Percentiles rank a stretch among this genome's conserved stretches.
Evolutionary conservation across 2,888 invertebrate genomes (phyloP).

Genomic region (Alloplasta piceator): DNA sequence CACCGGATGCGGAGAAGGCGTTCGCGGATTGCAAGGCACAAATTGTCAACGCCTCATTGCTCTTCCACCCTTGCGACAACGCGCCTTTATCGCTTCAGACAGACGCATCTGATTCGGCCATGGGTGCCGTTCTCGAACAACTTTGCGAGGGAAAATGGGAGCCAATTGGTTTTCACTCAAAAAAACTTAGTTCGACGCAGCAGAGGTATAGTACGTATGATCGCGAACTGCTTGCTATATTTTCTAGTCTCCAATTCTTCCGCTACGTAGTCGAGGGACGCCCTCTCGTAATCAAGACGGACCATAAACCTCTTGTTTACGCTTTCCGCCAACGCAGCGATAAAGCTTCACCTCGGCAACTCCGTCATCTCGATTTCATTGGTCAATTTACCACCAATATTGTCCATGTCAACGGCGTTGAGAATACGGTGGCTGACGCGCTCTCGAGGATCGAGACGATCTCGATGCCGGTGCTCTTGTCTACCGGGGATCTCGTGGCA

Average conservation of each 20-base stretch:
- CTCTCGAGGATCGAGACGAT: conserved; percentile 58
- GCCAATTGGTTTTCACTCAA: conserved; percentile 31
- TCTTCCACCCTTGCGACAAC: not conserved
- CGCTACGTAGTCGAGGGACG: conserved; percentile 13
- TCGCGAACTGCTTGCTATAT: too few species aligned
- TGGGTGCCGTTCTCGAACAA: conserved; percentile 39
- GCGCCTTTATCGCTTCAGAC: conserved; percentile 34
- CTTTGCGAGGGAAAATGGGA: not conserved
- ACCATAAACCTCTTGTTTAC: conserved; percentile 42
- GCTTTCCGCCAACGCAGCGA: conserved; percentile 31
- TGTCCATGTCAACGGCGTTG: conserved; percentile 55
- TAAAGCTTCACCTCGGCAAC: conserved; percentile 28
- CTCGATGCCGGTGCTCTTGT: conserved; percentile 54
- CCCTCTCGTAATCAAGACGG: conserved; percentile 29
- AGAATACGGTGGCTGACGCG: conserved; percentile 66
- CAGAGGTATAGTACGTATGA: conserved; percentile 54
- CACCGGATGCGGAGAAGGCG: not conserved
- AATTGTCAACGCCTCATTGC: conserved; percentile 3
- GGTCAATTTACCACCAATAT: too few species aligned
- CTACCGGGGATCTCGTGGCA: conserved; percentile 41
- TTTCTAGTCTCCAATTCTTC: conserved; percentile 33
- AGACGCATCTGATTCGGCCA: conserved; percentile 35
- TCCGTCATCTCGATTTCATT: too few species aligned
- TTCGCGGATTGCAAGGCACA: conserved; percentile 6
- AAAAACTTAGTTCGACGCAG: conserved; percentile 22